Percentiles rank a stretch among this genome's conserved stretches.
Evolutionary conservation across 1,140 invertebrate species (phyloP).

Genomic region (Pemphigus obesinymphae): DNA sequence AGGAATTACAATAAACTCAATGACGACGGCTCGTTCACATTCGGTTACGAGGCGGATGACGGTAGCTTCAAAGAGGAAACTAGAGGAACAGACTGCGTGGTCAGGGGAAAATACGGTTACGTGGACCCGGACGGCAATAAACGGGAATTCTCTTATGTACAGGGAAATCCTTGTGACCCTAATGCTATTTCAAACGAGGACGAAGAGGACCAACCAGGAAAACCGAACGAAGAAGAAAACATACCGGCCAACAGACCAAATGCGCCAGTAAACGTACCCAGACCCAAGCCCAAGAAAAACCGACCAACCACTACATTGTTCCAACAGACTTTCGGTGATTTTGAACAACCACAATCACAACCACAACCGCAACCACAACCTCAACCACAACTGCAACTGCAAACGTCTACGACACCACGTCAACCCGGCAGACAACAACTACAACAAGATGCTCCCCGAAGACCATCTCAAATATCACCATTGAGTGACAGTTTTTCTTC

Average conservation of each 20-base stretch:
- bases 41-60: conserved; percentile 80
- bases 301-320: conserved; percentile 50
- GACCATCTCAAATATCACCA: conserved; percentile 43
- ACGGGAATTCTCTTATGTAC: conserved; percentile 80
- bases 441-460: conserved; percentile 23
- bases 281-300: conserved; percentile 46
- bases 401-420: conserved; percentile 62
- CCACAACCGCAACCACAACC: conserved; percentile 51
- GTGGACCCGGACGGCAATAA: conserved; percentile 83
- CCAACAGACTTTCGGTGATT: conserved; percentile 49
- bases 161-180: conserved; percentile 83
- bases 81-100: conserved; percentile 76
- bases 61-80: conserved; percentile 88
- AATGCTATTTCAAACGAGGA: conserved; percentile 67
- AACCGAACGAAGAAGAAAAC: conserved; percentile 48
- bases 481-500: conserved; percentile 53
- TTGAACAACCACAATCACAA: too few species aligned
- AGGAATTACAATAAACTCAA: conserved; percentile 77
- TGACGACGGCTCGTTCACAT: conserved; percentile 80
- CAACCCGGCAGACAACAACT: conserved; percentile 60
- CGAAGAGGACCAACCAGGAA: conserved; percentile 49
- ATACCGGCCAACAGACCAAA: conserved; percentile 46
- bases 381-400: conserved; percentile 52
- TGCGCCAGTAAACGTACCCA: too few species aligned
- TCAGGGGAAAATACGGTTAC: conserved; percentile 83